phyloP scores from a whole-genome alignment of 2,797 vertebrate species.

The Cheirogaleus major region DNA sequence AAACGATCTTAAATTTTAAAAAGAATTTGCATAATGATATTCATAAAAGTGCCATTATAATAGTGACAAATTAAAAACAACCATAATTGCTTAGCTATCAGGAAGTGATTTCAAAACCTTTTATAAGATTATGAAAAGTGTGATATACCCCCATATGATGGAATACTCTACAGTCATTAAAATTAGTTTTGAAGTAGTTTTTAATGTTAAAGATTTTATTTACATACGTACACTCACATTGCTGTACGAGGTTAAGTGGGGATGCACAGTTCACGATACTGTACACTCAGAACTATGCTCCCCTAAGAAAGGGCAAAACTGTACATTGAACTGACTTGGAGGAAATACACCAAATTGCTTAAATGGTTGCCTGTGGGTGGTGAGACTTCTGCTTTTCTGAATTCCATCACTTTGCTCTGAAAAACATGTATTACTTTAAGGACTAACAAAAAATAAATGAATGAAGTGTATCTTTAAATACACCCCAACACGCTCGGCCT shows the following conservation, averaged over 20 bases:
- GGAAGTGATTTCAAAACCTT: background rate
- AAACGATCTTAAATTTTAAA: background rate
- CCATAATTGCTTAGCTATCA: background rate
- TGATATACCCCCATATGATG: background rate
- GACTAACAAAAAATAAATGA: background rate
- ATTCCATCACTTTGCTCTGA: background rate
- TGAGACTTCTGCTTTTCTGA: background rate
- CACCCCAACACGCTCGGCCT: background rate
- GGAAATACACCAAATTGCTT: background rate
- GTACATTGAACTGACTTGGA: background rate
- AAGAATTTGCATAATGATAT: background rate
- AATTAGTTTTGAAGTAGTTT: background rate
- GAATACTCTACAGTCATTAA: background rate
- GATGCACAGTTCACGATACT: background rate
- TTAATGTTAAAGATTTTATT: background rate
- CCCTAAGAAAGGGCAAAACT: background rate
- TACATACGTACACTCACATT: background rate
- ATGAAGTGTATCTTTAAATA: background rate
- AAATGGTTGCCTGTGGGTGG: background rate
- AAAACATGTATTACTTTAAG: background rate
- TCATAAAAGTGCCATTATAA: background rate
- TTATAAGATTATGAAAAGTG: background rate
- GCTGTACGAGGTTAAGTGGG: background rate
- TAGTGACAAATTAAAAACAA: background rate
- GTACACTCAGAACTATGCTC: background rate